Conservation (phyloP, 2,113 vertebrate species). For the Alectura lathami region DNA sequence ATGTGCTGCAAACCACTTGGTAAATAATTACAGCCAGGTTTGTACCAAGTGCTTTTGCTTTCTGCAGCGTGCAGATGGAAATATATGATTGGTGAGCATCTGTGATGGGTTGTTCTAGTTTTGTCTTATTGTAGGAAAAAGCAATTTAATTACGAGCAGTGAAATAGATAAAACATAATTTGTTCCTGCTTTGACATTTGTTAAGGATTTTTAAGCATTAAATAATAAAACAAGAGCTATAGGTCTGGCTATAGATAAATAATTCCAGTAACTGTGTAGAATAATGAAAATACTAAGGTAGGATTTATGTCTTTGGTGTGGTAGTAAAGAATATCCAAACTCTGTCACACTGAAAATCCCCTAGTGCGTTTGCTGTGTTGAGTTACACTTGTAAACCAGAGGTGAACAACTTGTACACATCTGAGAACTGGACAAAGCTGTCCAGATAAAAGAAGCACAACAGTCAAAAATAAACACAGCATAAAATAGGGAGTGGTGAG, state of each 20-base stretch:
- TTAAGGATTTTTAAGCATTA: slow-evolving; percentile 46
- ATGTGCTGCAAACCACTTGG: not conserved
- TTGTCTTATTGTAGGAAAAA: not conserved
- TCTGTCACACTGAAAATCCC: not conserved
- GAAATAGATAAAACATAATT: not conserved
- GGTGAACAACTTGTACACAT: not conserved
- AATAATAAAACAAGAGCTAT: slow-evolving; percentile 5
- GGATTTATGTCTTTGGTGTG: not conserved
- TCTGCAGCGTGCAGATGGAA: not conserved
- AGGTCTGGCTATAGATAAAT: not conserved
- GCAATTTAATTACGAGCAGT: not conserved
- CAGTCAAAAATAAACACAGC: not conserved
- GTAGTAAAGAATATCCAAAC: not conserved
- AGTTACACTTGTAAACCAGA: not conserved
- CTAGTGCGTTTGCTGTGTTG: not conserved
- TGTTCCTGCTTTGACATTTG: slow-evolving; percentile 13
- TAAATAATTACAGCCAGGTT: slow-evolving; percentile 13
- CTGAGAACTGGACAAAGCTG: not conserved
- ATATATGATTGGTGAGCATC: not conserved
- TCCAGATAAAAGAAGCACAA: not conserved
- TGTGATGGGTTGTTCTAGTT: not conserved
- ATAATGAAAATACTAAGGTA: slow-evolving; percentile 17
- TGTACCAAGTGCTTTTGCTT: slow-evolving; percentile 1
- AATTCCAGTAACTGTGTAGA: slow-evolving; percentile 1
- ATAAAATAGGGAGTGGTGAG: not conserved